These are phyloP conservation scores for Maconellicoccus hirsutus DNA, from an alignment of 1,140 invertebrate genomes.

Conservation along the genomic window DNA sequence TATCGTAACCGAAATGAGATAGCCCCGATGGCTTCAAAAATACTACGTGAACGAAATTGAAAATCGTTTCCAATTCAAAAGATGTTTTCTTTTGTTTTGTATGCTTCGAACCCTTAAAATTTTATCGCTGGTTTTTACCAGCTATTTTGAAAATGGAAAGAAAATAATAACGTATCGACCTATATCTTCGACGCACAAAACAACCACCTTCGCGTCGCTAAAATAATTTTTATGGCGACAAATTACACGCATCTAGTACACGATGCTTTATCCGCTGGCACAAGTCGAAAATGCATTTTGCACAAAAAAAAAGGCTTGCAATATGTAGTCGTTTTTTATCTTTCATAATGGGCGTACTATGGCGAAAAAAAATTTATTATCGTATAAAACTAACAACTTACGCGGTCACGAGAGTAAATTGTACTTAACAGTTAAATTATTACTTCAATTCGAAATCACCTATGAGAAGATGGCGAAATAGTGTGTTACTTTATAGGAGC, in stretches of 20 bases:
- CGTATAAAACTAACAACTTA: not conserved
- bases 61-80: constrained; percentile 9
- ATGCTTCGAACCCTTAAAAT: not conserved
- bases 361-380: not conserved
- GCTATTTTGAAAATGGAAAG: not conserved
- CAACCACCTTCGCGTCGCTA: not conserved
- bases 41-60: constrained; percentile 3
- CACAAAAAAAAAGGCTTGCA: no score
- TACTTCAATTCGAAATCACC: not conserved
- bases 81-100: constrained; percentile 4
- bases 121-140: not conserved
- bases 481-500: not conserved
- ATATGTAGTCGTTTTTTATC: not conserved
- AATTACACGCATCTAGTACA: not conserved
- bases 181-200: not conserved
- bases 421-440: constrained; percentile 1
- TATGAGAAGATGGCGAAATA: not conserved
- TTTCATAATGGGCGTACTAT: not conserved
- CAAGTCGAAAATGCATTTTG: no score
- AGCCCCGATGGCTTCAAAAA: not conserved
- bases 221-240: not conserved
- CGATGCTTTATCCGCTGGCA: no score
- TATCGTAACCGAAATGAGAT: constrained; percentile 2
- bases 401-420: not conserved
- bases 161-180: not conserved